These are phyloP conservation scores for Gymnoscelis rufifasciata DNA, from an alignment of 2,888 invertebrate genomes.

Conservation along the genomic window DNA sequence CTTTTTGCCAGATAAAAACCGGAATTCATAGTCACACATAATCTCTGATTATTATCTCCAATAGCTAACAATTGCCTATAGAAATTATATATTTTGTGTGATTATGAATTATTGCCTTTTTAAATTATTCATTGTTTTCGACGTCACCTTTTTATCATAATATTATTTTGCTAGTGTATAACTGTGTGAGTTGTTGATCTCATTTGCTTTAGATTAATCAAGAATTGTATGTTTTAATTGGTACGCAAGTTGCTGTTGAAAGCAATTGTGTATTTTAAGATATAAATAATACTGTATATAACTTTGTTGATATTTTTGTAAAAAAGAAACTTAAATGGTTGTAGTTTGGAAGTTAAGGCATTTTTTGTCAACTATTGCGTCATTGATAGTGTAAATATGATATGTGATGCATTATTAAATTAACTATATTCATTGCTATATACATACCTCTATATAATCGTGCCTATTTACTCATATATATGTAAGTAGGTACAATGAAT, in stretches of 20 bases:
- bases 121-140: too few species aligned
- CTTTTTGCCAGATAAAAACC: too few species aligned
- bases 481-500: conserved; percentile 61
- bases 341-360: conserved; percentile 45
- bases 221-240: conserved; percentile 48
- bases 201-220: conserved; percentile 70
- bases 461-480: conserved; percentile 36
- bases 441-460: too few species aligned
- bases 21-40: too few species aligned
- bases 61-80: too few species aligned
- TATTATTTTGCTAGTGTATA: neutral
- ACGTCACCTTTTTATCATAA: too few species aligned
- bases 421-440: too few species aligned
- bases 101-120: too few species aligned
- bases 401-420: conserved; percentile 70
- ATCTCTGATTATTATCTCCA: too few species aligned
- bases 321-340: conserved; percentile 56
- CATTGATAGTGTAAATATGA: conserved; percentile 63
- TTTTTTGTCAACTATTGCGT: conserved; percentile 57
- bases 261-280: conserved; percentile 66
- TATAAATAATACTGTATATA: conserved; percentile 63
- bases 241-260: conserved; percentile 54
- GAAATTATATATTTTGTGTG: too few species aligned
- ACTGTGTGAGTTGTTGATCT: conserved; percentile 72
- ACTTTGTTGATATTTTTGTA: conserved; percentile 72